Evolutionary conservation across 2,113 vertebrate genomes (phyloP).

Genomic region (Tragelaphus scriptus): DNA sequence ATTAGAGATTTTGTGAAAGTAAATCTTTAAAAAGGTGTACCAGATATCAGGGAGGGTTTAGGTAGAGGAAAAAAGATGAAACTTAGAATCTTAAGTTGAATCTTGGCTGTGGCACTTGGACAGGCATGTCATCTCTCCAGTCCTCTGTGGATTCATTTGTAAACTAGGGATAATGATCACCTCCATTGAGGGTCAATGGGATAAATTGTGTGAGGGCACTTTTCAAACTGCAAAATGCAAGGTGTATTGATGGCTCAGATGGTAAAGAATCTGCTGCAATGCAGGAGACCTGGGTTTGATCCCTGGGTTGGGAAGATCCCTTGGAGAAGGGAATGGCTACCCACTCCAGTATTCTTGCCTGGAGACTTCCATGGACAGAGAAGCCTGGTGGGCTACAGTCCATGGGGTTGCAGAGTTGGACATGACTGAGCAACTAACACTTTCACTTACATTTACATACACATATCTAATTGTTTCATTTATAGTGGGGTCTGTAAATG

Average conservation of each 20-base stretch:
- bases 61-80: background rate
- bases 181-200: background rate
- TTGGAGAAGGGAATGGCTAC: background rate
- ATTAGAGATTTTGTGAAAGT: background rate
- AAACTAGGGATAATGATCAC: background rate
- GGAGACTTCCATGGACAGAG: background rate
- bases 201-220: background rate
- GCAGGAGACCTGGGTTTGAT: background rate
- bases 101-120: background rate
- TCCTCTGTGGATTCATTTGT: background rate
- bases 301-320: background rate
- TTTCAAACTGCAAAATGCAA: background rate
- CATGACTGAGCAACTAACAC: background rate
- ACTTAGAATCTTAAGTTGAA: background rate
- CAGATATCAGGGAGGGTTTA: background rate
- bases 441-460: background rate
- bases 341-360: background rate
- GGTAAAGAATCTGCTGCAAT: background rate
- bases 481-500: background rate
- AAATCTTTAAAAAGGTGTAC: background rate
- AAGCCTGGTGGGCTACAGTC: background rate
- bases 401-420: background rate
- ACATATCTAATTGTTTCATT: background rate
- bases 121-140: background rate
- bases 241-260: background rate